These are phyloP conservation scores for Microdon myrmicae DNA, from an alignment of 2,888 invertebrate genomes.

Conservation along the genomic window DNA sequence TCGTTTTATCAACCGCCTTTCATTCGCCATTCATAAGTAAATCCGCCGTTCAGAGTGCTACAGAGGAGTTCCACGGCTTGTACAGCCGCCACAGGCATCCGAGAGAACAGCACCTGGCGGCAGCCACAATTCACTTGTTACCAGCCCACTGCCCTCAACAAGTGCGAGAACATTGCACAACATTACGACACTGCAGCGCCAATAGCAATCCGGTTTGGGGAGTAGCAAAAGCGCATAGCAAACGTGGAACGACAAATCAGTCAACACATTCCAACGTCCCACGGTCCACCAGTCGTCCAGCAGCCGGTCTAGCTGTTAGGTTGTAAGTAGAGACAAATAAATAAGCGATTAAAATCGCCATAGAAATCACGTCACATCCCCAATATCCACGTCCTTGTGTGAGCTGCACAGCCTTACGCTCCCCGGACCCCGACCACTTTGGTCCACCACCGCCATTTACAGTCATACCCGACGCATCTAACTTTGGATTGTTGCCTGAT, in stretches of 20 bases:
- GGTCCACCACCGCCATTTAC: too few relatives aligned
- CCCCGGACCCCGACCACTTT: too few relatives aligned
- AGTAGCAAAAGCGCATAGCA: slow-evolving; percentile 5
- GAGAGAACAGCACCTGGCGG: slow-evolving; percentile 12
- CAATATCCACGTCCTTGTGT: slow-evolving; percentile 50
- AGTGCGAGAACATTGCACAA: slow-evolving; percentile 50
- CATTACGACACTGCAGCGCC: slow-evolving; percentile 12
- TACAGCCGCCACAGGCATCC: slow-evolving; percentile 25
- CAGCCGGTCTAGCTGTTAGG: slow-evolving; percentile 14
- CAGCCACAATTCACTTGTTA: slow-evolving; percentile 7
- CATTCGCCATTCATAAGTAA: slow-evolving; percentile 51
- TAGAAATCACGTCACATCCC: slow-evolving; percentile 50
- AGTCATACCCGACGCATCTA: too few relatives aligned
- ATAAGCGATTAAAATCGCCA: slow-evolving; percentile 50
- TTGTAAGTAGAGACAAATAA: slow-evolving; percentile 51
- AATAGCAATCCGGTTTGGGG: slow-evolving; percentile 2
- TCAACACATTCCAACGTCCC: slow-evolving; percentile 16
- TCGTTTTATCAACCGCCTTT: slow-evolving; percentile 49
- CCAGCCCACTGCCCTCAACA: slow-evolving; percentile 46
- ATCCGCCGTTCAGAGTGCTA: slow-evolving; percentile 47
- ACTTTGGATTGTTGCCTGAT: too few relatives aligned
- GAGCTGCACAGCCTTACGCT: too few relatives aligned
- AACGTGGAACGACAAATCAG: neutral
- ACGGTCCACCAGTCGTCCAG: neutral
- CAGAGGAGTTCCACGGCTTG: slow-evolving; percentile 18